Evolutionary conservation across 2,888 invertebrate species (phyloP), one percentile per base, ranked within the genome.

Genomic region (Cinara cedri): DNA sequence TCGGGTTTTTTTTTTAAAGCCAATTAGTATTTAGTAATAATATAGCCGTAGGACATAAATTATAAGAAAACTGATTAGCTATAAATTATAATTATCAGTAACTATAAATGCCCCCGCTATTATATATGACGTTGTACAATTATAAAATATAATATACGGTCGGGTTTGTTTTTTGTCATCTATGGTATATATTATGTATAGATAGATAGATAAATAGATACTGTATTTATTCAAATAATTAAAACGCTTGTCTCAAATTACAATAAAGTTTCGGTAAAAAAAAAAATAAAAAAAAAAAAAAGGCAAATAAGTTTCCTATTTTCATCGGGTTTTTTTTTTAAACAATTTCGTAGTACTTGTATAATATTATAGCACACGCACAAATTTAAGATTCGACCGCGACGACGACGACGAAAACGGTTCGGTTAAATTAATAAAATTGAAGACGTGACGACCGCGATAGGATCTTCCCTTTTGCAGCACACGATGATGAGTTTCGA

Each of bases 401-500:
- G 26, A 26, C 49, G 14, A 46, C 13, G 55, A 44, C 16, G 13
- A 19, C 66, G 55, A 44, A 26, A 74, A 65, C 24, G 68, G 13
- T 51, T 49, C 46, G 16, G 55, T 55, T 34, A 76, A 76, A 76
- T 66, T 63, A 63, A 62, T 26, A 21, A 10, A 55, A 44, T 34
- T 24, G 24, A 54, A 51, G 63, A 74, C 63, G 14, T 14, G 10
- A 66, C 75, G 55, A n/a, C 60, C 60, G 21, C 16, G 76, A 78
- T 78, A 70, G 21, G 49, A 78, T 78, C 76, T 78, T 76, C 57
- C 68, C 68, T 60, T 34, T 68, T 6, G 34, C 34, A 6, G n/a
- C n/a, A n/a, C n/a, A n/a, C n/a, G n/a, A n/a, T n/a, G n/a, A n/a
- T 16, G 55, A 24, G 65, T 76, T 44, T 34, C 24, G 24, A 76